Evolutionary conservation across 2,888 invertebrate species (phyloP).

Genomic region (Liposcelis brunnea): DNA sequence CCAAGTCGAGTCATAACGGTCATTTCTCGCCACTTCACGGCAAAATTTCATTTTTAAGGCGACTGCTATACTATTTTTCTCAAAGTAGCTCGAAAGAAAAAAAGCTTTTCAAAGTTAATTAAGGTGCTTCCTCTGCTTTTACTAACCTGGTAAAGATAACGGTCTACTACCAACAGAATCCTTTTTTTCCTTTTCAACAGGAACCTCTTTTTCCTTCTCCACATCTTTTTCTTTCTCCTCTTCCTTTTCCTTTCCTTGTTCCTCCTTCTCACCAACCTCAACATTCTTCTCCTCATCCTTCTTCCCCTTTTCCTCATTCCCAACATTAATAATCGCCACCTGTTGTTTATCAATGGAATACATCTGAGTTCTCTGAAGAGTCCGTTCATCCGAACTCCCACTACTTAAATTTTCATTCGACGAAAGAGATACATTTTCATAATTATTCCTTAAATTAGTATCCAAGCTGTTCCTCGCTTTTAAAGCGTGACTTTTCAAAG

Average conservation of each 20-base stretch:
- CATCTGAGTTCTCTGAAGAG: slow-evolving; percentile 48
- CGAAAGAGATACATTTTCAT: slow-evolving; percentile 8
- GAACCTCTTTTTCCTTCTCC: slow-evolving; percentile 5
- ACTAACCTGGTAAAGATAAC: slow-evolving; percentile 4
- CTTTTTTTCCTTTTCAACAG: background rate
- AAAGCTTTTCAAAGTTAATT: too few species aligned
- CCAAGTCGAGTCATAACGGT: too few species aligned
- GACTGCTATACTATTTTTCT: too few species aligned
- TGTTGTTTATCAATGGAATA: slow-evolving; percentile 60
- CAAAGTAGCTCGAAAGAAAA: too few species aligned
- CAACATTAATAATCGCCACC: slow-evolving; percentile 47
- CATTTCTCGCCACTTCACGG: too few species aligned
- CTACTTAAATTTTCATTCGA: slow-evolving; percentile 4
- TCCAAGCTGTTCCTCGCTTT: slow-evolving; percentile 23
- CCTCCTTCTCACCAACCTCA: background rate
- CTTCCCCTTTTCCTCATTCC: slow-evolving; percentile 18
- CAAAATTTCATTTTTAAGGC: too few species aligned
- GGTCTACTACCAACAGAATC: background rate
- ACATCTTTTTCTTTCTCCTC: slow-evolving; percentile 13
- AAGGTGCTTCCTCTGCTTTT: too few species aligned
- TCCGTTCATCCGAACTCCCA: slow-evolving; percentile 18
- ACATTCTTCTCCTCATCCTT: background rate
- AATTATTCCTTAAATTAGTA: slow-evolving; percentile 23
- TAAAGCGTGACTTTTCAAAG: slow-evolving; percentile 35
- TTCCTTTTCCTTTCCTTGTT: background rate